These are phyloP conservation scores for Sternarchorhynchus goeldii DNA, from an alignment of 2,797 vertebrate genomes.

Conservation along the genomic window DNA sequence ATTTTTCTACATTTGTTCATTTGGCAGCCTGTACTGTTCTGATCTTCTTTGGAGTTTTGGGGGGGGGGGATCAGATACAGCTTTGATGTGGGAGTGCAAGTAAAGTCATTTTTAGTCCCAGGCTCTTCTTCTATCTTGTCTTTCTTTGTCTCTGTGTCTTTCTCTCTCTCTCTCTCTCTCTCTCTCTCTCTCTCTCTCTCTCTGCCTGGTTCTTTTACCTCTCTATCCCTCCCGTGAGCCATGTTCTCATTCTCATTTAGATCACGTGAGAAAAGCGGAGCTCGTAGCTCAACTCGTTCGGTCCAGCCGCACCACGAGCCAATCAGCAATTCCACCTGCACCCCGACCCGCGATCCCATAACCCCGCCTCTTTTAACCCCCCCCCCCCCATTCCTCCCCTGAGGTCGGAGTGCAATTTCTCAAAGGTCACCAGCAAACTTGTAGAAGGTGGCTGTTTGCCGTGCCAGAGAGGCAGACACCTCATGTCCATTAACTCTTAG, in stretches of 20 bases:
- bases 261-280: slow-evolving; percentile 38
- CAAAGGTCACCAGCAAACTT: slow-evolving; percentile 11
- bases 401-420: slow-evolving; percentile 10
- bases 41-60: slow-evolving; percentile 17
- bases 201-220: slow-evolving; percentile 16
- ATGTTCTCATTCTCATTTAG: slow-evolving; percentile 30
- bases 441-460: not conserved
- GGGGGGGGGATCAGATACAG: not conserved
- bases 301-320: slow-evolving; percentile 27
- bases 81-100: not conserved
- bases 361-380: not conserved
- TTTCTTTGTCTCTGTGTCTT: slow-evolving; percentile 10
- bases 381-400: not conserved
- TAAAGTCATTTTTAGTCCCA: not conserved
- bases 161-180: slow-evolving; percentile 18
- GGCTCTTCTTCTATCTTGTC: not conserved
- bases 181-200: slow-evolving; percentile 1
- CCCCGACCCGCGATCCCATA: not conserved
- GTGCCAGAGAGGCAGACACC: no score
- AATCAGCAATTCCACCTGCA: slow-evolving; percentile 28
- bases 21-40: slow-evolving; percentile 25
- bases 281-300: slow-evolving; percentile 23
- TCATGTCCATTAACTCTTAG: no score
- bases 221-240: slow-evolving; percentile 42
- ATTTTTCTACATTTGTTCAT: not conserved